Evolutionary conservation across 2,797 vertebrate genomes (phyloP).

Genomic region (Spondyliosoma cantharus): DNA sequence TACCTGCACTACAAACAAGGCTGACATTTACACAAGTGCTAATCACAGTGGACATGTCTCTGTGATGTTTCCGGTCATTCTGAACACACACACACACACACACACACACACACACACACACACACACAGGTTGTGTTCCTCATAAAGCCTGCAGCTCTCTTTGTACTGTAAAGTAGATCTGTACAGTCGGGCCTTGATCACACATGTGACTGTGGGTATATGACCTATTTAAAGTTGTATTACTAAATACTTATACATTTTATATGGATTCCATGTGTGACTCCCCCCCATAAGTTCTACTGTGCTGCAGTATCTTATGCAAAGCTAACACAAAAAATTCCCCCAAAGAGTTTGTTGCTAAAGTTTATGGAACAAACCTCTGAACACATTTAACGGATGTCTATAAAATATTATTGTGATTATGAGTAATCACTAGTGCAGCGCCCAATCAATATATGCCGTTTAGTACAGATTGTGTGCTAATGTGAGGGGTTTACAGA

Average conservation of each 20-base stretch:
- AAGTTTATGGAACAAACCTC: not conserved
- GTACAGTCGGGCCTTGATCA: not conserved
- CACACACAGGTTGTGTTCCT: slow-evolving; percentile 10
- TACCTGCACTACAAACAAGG: slow-evolving; percentile 69
- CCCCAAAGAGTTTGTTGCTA: not conserved
- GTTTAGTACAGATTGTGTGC: no score
- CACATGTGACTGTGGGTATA: not conserved
- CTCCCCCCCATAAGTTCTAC: no score
- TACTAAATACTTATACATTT: not conserved
- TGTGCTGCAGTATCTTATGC: not conserved
- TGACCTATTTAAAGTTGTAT: not conserved
- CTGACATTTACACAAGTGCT: slow-evolving; percentile 77
- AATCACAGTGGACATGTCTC: slow-evolving; percentile 68
- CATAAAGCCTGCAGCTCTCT: slow-evolving; percentile 7
- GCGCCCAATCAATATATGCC: no score
- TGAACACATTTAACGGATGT: not conserved
- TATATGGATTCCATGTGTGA: no score
- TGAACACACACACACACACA: slow-evolving; percentile 34
- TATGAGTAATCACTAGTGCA: not conserved
- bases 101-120: slow-evolving; percentile 19
- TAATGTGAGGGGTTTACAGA: no score
- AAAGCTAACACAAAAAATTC: not conserved
- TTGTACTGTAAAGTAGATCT: not conserved
- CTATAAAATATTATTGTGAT: not conserved
- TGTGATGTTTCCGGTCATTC: slow-evolving; percentile 67